Evolutionary conservation across 2,797 vertebrate species (phyloP), one percentile per base, ranked within the genome.

Genomic region (Adelosebastes latens): DNA sequence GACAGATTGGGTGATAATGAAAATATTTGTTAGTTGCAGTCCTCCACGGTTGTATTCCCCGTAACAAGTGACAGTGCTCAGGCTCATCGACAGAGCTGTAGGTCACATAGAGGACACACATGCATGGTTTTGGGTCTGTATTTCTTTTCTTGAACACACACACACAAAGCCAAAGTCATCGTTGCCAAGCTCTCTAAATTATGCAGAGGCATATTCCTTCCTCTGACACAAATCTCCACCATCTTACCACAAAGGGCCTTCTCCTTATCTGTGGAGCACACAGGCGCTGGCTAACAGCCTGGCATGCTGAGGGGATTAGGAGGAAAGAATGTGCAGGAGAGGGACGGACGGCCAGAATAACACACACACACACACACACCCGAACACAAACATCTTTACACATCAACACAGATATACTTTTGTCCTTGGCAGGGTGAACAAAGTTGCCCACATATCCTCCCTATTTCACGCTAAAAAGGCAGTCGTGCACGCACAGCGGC

Each of bases 211-310:
- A 82, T 84, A 81, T 83, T 87, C 63, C 42, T 84, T 84, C 87
- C 63, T 81, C 72, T 79, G 90, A 89, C 84, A 87, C 78, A 90
- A 87, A 93, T 93, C 92, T 92, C 61, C 77, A 83, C 65, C 80
- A 92, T 92, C 89, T 88, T 52, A 75, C 55, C 87, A 87, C 87
- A 88, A 86, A 93, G 82, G 63, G 59, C 34, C 56, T 52, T 76
- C 74, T 93, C 64, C 89, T 90, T 92, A 93, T 93, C 89, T 66
- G 73, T 36, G 52, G 61, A 70, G 86, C 83, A 32, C 91, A 88
- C 80, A 79, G 77, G 69, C 78, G 16, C 77, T 31, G 75, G 83
- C 86, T 59, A 84, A 72, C 78, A 86, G 86, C 75, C 81, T 32
- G 74, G 76, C 80, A 77, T 68, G 75, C 82, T 70, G 88, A 83